phyloP scores from a whole-genome alignment of 2,888 invertebrate species.

The Mystacides longicornis region DNA sequence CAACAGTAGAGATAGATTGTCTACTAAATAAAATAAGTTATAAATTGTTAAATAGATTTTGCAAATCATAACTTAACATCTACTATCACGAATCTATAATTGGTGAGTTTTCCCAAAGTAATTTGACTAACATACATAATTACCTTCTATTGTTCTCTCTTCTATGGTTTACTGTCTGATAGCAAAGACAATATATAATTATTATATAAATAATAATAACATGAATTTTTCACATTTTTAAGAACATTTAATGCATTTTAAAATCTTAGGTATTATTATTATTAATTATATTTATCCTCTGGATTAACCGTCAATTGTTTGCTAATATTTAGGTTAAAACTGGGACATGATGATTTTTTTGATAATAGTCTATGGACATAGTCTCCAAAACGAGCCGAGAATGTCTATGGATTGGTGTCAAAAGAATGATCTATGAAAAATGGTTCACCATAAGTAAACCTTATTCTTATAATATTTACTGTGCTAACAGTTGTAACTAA shows the following conservation, averaged over 20 bases:
- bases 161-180: constrained; percentile 6
- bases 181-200: constrained; percentile 7
- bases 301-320: constrained; percentile 3
- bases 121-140: constrained; percentile 4
- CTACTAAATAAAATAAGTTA: constrained; percentile 15
- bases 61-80: constrained; percentile 28
- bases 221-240: not conserved
- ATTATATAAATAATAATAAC: not conserved
- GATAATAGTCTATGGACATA: not conserved
- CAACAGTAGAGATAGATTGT: constrained; percentile 10
- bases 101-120: constrained; percentile 16
- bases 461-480: constrained; percentile 2
- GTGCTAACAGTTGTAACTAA: not conserved
- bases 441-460: constrained; percentile 4
- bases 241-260: constrained; percentile 5
- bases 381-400: too few species aligned
- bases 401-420: too few species aligned
- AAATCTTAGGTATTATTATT: not conserved
- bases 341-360: not conserved
- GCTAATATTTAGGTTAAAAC: constrained; percentile 4
- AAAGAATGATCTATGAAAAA: not conserved
- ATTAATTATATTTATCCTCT: not conserved
- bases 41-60: constrained; percentile 23
- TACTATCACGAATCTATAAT: constrained; percentile 22
- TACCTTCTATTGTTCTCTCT: constrained; percentile 4